Conservation (phyloP, 2,888 invertebrate species). For the Drosophila algonquin region DNA sequence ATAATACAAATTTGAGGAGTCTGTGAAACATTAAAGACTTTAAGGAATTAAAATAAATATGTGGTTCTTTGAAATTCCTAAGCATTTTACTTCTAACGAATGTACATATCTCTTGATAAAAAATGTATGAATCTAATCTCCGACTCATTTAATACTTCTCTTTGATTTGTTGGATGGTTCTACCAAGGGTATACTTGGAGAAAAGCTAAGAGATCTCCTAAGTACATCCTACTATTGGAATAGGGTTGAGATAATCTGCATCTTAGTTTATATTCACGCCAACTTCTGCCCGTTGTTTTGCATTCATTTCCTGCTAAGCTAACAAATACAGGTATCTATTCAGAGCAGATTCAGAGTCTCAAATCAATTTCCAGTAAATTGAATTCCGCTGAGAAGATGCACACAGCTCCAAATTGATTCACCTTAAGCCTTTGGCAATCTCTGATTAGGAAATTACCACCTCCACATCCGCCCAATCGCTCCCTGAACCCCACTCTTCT, state of each 20-base stretch:
- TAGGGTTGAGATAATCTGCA: not conserved
- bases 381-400: slow-evolving; percentile 8
- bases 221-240: too few species aligned
- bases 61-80: not conserved
- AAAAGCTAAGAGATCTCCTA: too few species aligned
- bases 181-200: too few species aligned
- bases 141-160: too few species aligned
- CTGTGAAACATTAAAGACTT: not conserved
- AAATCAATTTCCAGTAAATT: slow-evolving; percentile 1
- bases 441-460: slow-evolving; percentile 14
- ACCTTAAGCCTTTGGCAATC: slow-evolving; percentile 16
- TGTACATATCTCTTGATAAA: not conserved
- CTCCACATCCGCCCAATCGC: not conserved
- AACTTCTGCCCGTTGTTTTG: not conserved
- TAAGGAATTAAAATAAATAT: not conserved
- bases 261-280: not conserved
- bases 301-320: not conserved
- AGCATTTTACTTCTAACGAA: not conserved
- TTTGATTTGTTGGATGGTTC: too few species aligned
- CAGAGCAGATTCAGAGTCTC: not conserved
- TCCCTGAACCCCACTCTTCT: not conserved
- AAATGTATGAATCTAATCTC: not conserved
- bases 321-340: not conserved
- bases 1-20: too few species aligned
- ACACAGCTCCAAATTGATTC: slow-evolving; percentile 26